A percentile compares a stretch with the other conserved stretches of the same genome.
Conservation (phyloP, 2,888 invertebrate genomes). For the Rotaria magnacalcarata region DNA sequence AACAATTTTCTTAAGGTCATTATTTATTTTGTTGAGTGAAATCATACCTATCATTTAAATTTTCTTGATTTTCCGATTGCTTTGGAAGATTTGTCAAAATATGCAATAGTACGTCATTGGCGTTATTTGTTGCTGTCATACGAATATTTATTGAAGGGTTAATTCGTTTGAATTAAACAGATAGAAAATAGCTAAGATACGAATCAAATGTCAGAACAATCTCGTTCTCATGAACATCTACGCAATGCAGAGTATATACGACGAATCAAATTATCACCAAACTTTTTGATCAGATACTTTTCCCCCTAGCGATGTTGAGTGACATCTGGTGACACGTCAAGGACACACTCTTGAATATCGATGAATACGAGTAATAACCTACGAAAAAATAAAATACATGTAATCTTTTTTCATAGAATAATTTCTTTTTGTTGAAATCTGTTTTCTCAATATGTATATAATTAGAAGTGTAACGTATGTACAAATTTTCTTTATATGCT, state of each 20-base stretch:
- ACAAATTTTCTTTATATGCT: too few relatives aligned
- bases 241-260: neutral
- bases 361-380: too few relatives aligned
- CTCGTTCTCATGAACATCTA: neutral
- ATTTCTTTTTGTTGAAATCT: too few relatives aligned
- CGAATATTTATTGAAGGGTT: neutral
- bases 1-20: neutral
- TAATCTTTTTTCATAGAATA: too few relatives aligned
- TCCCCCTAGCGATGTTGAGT: neutral
- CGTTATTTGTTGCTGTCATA: neutral
- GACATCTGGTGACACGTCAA: neutral
- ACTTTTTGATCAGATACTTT: neutral
- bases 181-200: neutral
- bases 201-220: constrained; percentile 17
- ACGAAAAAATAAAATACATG: too few relatives aligned
- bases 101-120: neutral
- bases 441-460: too few relatives aligned
- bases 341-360: too few relatives aligned
- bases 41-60: neutral
- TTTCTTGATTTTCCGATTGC: neutral
- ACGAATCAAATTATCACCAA: neutral
- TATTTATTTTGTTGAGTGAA: neutral
- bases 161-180: neutral
- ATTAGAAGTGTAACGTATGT: too few relatives aligned
- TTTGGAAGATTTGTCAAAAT: neutral